These are phyloP conservation scores for Drosophila subpulchrella DNA, from an alignment of 1,140 invertebrate species.

Conservation along the genomic window DNA sequence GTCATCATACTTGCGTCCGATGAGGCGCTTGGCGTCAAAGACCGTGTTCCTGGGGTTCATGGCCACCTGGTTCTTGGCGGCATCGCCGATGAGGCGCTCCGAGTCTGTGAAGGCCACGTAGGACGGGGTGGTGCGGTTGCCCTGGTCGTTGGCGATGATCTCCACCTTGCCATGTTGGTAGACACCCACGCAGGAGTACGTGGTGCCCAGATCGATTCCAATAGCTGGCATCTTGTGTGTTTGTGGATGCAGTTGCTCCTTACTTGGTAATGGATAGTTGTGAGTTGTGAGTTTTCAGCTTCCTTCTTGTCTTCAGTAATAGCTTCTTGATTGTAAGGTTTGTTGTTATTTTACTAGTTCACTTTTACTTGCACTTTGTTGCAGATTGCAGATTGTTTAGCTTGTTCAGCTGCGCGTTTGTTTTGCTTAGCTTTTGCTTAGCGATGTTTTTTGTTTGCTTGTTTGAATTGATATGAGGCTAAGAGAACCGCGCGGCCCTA, in stretches of 20 bases:
- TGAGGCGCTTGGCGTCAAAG: constrained; percentile 87
- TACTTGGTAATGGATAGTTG: not conserved
- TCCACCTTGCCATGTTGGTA: constrained; percentile 94
- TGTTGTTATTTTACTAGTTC: not conserved
- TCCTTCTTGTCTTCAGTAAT: not conserved
- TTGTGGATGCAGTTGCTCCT: constrained; percentile 2
- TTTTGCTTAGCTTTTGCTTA: constrained; percentile 43
- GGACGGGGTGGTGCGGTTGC: constrained; percentile 97
- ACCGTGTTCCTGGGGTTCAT: constrained; percentile 82
- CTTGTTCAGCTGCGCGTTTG: constrained; percentile 43
- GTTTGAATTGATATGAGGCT: constrained; percentile 54
- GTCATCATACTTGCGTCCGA: constrained; percentile 89
- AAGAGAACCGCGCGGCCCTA: constrained; percentile 46
- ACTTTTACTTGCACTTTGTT: not conserved
- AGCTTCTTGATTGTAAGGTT: not conserved
- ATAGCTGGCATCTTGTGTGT: constrained; percentile 86
- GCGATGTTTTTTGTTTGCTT: constrained; percentile 61
- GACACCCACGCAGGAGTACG: constrained; percentile 92
- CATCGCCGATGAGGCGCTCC: constrained; percentile 97
- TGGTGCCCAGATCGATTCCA: constrained; percentile 91
- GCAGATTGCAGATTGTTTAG: constrained; percentile 12
- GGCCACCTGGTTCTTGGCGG: constrained; percentile 89
- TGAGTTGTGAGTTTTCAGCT: not conserved
- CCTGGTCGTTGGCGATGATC: constrained; percentile 97
- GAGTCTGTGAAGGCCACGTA: constrained; percentile 98